Base-by-base conservation (phyloP, 2,797 vertebrate species). In the Loris lydekkerianus region DNA sequence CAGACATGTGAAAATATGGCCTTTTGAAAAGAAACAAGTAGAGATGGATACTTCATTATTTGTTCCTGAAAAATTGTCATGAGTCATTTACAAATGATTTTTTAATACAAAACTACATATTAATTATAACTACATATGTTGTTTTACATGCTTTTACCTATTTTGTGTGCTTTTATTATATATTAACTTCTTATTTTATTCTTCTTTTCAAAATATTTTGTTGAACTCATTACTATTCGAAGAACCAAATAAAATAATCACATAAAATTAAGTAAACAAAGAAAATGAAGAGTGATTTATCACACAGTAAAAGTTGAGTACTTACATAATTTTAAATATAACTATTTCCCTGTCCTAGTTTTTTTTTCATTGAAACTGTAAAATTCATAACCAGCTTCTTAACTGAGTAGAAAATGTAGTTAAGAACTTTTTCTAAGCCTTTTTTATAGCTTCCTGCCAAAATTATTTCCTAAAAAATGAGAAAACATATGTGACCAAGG, bases 211-310 rank as follows among this genome's bases (percentile, higher is more conserved):
- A 53, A 86, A 91, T 29, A 81, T 69, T 67, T 34, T 86, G n/a
- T 37, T 70, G 70, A 81, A 86, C 11, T 40, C 9, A 56, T 95
- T 14, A 73, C 11, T 75, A 14, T 81, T 69, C 15, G 7, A 46
- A 18, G 56, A 84, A 49, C 2, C 56, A 89, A 93, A 65, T 37
- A 81, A 61, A 65, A 67, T 10, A 72, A 69, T 77, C 29, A 73
- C 67, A 40, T 10, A 23, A 77, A 77, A 56, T 70, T 34, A 75
- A n/a, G 29, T 73, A 67, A 49, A 21, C 8, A 85, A 86, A 34
- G 25, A 73, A 89, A 81, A 23, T 90, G 25, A 70, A 69, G 13
- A 91, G 17, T 27, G 67, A 77, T 93, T 75, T 82, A 34, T 91
- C 73, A 82, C 27, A 43, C 18, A 82, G 65, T 10, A 91, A 83